phyloP scores from a whole-genome alignment of 2,888 invertebrate genomes.

The Furcula furcula region DNA sequence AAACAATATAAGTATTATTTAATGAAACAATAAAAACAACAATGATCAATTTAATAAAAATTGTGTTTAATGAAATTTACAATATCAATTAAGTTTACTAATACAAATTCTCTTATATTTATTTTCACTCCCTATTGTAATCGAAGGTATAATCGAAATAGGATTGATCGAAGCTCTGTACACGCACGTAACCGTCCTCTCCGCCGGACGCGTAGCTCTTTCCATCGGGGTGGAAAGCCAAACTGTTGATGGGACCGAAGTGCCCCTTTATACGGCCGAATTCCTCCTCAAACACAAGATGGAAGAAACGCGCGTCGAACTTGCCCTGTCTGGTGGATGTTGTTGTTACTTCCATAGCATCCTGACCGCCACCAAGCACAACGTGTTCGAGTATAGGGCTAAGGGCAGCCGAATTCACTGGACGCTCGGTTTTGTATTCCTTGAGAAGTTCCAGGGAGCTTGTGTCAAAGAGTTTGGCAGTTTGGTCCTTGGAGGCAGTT shows the following conservation, averaged over 20 bases:
- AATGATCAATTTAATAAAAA: slow-evolving; percentile 26
- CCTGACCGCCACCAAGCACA: slow-evolving; percentile 99
- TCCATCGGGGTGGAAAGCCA: slow-evolving; percentile 99
- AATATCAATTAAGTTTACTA: slow-evolving; percentile 21
- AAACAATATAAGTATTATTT: no score
- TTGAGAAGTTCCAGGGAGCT: slow-evolving; percentile 93
- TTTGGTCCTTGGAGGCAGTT: slow-evolving; percentile 97
- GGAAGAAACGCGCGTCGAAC: slow-evolving; percentile 97
- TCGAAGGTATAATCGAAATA: slow-evolving; percentile 98
- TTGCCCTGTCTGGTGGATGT: slow-evolving; percentile 97
- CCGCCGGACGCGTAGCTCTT: slow-evolving; percentile 98
- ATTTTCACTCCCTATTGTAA: slow-evolving; percentile 80
- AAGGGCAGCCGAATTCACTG: slow-evolving; percentile 98
- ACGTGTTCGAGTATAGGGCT: slow-evolving; percentile 98
- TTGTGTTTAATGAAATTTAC: slow-evolving; percentile 27
- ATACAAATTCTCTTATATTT: slow-evolving; percentile 22
- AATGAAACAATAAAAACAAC: slow-evolving; percentile 6
- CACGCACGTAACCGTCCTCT: slow-evolving; percentile 98
- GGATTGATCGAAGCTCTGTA: slow-evolving; percentile 97
- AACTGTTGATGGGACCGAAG: slow-evolving; percentile 99
- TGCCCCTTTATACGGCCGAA: slow-evolving; percentile 99
- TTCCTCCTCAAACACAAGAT: slow-evolving; percentile 97
- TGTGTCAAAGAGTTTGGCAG: slow-evolving; percentile 96
- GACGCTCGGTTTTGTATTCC: slow-evolving; percentile 98
- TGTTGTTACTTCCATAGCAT: slow-evolving; percentile 99